These are phyloP conservation scores for Campylomormyrus tamandua DNA, from an alignment of 2,113 vertebrate genomes.

Conservation along the genomic window DNA sequence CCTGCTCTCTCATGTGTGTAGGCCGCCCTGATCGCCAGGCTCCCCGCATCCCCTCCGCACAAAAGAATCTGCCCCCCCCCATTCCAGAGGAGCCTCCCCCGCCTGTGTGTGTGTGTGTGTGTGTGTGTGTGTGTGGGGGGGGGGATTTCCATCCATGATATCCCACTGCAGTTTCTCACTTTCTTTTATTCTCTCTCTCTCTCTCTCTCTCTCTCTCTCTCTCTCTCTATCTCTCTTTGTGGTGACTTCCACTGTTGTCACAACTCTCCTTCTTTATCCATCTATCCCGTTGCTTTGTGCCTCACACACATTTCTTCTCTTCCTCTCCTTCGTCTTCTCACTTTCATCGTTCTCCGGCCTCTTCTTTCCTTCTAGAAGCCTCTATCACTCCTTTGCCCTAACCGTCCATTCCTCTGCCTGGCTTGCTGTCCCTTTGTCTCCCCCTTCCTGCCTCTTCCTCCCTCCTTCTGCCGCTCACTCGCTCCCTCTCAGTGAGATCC, in stretches of 20 bases:
- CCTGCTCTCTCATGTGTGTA: constrained; percentile 61
- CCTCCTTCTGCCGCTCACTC: background rate
- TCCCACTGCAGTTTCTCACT: background rate
- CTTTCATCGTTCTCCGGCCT: background rate
- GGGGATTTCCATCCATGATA: background rate
- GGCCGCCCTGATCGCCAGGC: constrained; percentile 45
- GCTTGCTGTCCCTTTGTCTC: background rate
- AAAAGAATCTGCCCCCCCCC: constrained; percentile 49
- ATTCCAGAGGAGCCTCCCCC: constrained; percentile 26
- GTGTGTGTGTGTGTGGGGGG: too few species aligned
- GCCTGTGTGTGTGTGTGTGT: background rate
- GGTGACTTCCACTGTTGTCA: background rate
- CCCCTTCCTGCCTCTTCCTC: background rate
- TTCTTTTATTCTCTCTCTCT: background rate
- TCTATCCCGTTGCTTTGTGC: constrained; percentile 23
- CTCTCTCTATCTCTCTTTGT: background rate
- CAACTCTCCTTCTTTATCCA: constrained; percentile 39
- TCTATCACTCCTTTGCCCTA: background rate
- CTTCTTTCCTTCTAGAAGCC: background rate
- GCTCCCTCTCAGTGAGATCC: background rate
- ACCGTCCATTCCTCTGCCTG: background rate
- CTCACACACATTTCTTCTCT: background rate
- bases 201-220: background rate
- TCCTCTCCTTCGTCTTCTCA: background rate
- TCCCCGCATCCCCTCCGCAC: constrained; percentile 45